phyloP scores from a whole-genome alignment of 2,888 invertebrate species.

The Clostera curtula region DNA sequence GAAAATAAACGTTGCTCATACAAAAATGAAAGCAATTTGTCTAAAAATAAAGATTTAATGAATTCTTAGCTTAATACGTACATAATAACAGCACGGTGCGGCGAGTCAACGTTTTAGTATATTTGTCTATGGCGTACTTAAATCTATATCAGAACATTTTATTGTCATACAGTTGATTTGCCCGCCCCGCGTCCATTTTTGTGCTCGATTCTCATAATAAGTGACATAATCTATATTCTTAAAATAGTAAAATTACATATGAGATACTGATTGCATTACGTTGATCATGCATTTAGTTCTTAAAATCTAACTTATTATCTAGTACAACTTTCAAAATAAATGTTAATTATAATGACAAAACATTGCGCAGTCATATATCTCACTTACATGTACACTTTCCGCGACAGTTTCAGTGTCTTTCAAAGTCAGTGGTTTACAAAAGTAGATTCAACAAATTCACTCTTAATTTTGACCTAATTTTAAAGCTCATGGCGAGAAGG shows the following conservation, averaged over 20 bases:
- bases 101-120: no score
- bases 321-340: conserved; percentile 2
- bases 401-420: conserved; percentile 12
- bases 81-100: no score
- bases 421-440: conserved; percentile 13
- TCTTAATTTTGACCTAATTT: conserved; percentile 21
- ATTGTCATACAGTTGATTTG: no score
- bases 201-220: no score
- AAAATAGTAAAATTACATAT: conserved; percentile 1
- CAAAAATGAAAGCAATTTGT: no score
- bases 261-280: neutral
- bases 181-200: no score
- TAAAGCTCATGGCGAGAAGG: conserved; percentile 26
- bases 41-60: no score
- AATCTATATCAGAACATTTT: no score
- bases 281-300: neutral
- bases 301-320: conserved; percentile 2
- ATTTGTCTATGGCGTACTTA: no score
- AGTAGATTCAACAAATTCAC: conserved; percentile 18
- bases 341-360: conserved; percentile 7
- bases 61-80: no score
- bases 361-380: conserved; percentile 13
- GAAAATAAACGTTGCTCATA: no score
- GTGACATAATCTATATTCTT: neutral
- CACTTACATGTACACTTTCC: conserved; percentile 9